Conservation (phyloP, 2,797 vertebrate species). For the Malurus leucopterus region DNA sequence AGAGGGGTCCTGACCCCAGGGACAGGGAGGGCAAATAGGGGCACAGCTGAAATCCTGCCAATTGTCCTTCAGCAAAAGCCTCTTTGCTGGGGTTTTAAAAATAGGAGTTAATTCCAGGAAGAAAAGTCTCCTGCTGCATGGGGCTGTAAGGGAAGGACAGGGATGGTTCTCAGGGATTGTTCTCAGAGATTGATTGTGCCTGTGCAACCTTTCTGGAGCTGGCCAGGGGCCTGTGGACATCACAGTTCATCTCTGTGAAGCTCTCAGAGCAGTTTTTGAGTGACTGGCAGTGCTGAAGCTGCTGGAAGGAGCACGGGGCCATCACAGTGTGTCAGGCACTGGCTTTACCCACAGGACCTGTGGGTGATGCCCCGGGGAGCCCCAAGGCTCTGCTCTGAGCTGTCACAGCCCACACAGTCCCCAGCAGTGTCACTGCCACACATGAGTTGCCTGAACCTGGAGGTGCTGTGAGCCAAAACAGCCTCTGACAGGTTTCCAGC, state of each 20-base stretch:
- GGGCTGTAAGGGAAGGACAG: neutral
- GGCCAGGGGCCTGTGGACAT: neutral
- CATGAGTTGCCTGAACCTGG: neutral
- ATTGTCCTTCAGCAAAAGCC: neutral
- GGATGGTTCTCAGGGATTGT: neutral
- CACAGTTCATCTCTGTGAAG: neutral
- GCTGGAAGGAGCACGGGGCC: neutral
- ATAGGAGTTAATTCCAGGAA: neutral
- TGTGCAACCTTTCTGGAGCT: neutral
- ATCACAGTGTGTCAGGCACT: neutral
- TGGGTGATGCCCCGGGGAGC: neutral
- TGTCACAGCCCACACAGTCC: neutral
- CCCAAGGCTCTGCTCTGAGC: neutral
- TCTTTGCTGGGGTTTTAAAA: neutral
- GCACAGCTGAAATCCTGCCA: neutral
- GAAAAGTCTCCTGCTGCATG: neutral
- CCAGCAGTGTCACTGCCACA: neutral
- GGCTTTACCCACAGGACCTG: rapidly evolving
- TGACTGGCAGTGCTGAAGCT: neutral
- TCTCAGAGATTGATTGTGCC: neutral
- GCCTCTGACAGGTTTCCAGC: neutral
- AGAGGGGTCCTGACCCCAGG: neutral
- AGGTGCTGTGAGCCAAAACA: neutral
- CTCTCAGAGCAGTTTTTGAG: neutral
- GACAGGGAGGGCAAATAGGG: neutral